phyloP scores from a whole-genome alignment of 2,888 invertebrate species.

The Phyllotreta cruciferae region DNA sequence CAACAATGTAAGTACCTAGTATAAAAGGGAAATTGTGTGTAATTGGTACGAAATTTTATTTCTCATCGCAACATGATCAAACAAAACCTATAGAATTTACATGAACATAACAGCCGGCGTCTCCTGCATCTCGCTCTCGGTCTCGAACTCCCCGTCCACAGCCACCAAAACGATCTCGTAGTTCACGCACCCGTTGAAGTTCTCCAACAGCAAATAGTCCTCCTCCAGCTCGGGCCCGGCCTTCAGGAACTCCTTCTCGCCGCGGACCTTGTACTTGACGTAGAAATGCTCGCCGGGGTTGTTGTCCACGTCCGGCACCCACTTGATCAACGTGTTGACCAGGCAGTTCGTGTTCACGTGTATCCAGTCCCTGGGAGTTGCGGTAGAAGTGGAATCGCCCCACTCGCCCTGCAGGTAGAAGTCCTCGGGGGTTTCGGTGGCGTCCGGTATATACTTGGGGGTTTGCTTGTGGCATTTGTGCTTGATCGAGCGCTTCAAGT shows the following conservation, averaged over 20 bases:
- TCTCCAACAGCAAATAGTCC: conserved; percentile 48
- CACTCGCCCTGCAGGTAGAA: conserved; percentile 44
- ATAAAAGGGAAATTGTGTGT: too few species aligned
- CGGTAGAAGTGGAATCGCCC: conserved; percentile 18
- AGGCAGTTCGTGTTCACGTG: conserved; percentile 41
- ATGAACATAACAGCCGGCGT: conserved; percentile 48
- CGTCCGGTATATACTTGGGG: conserved; percentile 24
- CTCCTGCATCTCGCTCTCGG: conserved; percentile 49
- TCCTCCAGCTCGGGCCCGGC: conserved; percentile 47
- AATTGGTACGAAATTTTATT: too few species aligned
- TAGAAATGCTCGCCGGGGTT: conserved; percentile 53
- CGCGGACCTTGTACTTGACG: conserved; percentile 50
- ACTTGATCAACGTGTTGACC: conserved; percentile 49
- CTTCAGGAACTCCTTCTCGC: conserved; percentile 45
- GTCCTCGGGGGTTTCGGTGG: conserved; percentile 35
- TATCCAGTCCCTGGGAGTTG: conserved; percentile 28
- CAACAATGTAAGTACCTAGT: conserved; percentile 42
- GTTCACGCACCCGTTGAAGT: conserved; percentile 52
- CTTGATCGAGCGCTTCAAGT: conserved; percentile 43
- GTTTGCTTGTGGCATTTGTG: conserved; percentile 38
- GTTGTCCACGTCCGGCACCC: conserved; percentile 52
- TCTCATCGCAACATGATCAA: background rate
- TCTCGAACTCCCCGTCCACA: conserved; percentile 50
- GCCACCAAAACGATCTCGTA: conserved; percentile 51
- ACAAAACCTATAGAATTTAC: conserved; percentile 16